Base-by-base conservation (phyloP, 92 coral and sea anemone genomes). In the Porites rus region DNA sequence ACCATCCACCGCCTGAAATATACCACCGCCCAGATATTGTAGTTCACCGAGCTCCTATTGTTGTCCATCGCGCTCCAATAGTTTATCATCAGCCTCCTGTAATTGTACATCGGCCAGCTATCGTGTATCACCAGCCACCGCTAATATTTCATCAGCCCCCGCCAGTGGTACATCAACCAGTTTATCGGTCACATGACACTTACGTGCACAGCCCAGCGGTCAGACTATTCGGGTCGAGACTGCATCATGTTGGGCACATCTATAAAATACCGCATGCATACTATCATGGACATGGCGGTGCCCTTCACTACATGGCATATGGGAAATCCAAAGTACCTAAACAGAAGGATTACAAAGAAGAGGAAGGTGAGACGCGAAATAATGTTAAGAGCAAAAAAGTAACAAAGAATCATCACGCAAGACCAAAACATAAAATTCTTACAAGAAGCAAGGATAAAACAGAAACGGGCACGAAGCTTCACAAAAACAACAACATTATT, bases 1-100 rank as follows among this genome's bases (percentile, higher is more conserved):
- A 97, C 68, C 99, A 97, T 66, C 99, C 98, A 8, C 98, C 98
- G 21, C 99, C 99, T 24, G 98, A 97, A 77, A 93, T 97, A 17
- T 97, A 93, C 75, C 99, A 97, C 84, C 90, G 98, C 56, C 99
- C 99, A 67, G 96, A 97, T 28, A 97, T 97, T 75, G 91, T 97
- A 67, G 98, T 97, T 62, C 99, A 97, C 84, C 93, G 98, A 28
- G 94, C 99, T n/a, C 95, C 99, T 50, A 87, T 97, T 70, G 83
- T 97, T 78, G 91, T 97, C 28, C 99, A 97, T 84, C 96, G 99
- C 4, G 97, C 98, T 18, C 96, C 99, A 13, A 93, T 97, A 50
- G 87, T 97, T 38, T 95, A 97, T 69, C 99, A 97, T 78, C 99
- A 95, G 69, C 91, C 99, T 1, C 98, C 99, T 8, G 99, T 97